A percentile compares a stretch with the other conserved stretches of the same genome.
Conservation (phyloP, 2,888 invertebrate species). For the Ctenicera cuprea region DNA sequence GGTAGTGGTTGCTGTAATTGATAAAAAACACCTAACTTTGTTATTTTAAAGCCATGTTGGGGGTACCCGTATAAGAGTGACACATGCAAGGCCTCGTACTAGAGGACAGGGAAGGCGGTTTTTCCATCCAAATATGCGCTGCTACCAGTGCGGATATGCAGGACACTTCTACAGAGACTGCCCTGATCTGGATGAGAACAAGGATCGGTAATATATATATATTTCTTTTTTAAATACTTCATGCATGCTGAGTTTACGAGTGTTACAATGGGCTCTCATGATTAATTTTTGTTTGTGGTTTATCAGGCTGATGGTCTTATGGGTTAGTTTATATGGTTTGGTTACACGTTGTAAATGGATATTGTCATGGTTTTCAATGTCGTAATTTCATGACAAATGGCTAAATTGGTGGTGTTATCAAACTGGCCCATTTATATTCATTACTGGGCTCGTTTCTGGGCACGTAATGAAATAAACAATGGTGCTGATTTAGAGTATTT, state of each 20-base stretch:
- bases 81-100: constrained; percentile 74
- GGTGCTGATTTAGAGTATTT: constrained; percentile 66
- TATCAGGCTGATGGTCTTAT: constrained; percentile 73
- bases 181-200: constrained; percentile 70
- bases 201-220: constrained; percentile 64
- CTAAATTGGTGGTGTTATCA: constrained; percentile 60
- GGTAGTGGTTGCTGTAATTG: too few relatives aligned
- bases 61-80: constrained; percentile 74
- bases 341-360: constrained; percentile 70
- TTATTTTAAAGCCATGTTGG: constrained; percentile 71
- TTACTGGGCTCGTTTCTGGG: constrained; percentile 53
- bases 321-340: constrained; percentile 72
- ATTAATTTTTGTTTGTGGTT: constrained; percentile 71
- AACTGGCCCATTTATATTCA: constrained; percentile 51
- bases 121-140: constrained; percentile 76
- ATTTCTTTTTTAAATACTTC: not conserved
- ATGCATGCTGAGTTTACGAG: constrained; percentile 46
- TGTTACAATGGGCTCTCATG: constrained; percentile 43
- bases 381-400: constrained; percentile 61
- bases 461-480: constrained; percentile 52
- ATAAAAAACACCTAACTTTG: not conserved
- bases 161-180: constrained; percentile 78
- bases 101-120: constrained; percentile 72
- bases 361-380: constrained; percentile 66
- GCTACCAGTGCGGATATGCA: constrained; percentile 76